Evolutionary conservation across 2,888 invertebrate species (phyloP).

Genomic region (Podabrus alpinus): DNA sequence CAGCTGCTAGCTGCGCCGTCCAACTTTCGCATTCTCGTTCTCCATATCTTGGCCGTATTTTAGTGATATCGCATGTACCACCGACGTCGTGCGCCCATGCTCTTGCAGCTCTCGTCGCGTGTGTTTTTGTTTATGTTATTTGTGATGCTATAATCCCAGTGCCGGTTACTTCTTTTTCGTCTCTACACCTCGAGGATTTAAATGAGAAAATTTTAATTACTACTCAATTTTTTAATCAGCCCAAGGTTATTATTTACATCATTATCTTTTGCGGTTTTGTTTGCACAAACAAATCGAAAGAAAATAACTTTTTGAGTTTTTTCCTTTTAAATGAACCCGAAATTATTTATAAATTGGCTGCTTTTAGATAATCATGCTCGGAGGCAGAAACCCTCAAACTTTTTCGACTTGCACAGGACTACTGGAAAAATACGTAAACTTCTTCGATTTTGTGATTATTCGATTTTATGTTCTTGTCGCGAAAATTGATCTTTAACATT

Average conservation of each 20-base stretch:
- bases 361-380: background rate
- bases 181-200: background rate
- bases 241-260: background rate
- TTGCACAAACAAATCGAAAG: background rate
- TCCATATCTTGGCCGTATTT: slow-evolving; percentile 22
- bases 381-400: background rate
- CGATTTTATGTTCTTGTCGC: background rate
- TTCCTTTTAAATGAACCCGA: background rate
- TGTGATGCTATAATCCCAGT: background rate
- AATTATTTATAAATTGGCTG: background rate
- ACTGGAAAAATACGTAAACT: background rate
- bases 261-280: background rate
- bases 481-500: background rate
- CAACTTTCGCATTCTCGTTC: slow-evolving; percentile 2
- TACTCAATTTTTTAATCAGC: background rate
- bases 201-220: background rate
- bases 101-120: slow-evolving; percentile 7
- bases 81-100: slow-evolving; percentile 13
- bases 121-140: slow-evolving; percentile 13
- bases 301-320: background rate
- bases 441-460: background rate
- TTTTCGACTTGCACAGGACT: background rate
- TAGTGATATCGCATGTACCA: slow-evolving; percentile 12
- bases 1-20: slow-evolving; percentile 29
- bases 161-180: background rate